Conservation (phyloP, 2,888 invertebrate genomes). For the Geotrupes spiniger region DNA sequence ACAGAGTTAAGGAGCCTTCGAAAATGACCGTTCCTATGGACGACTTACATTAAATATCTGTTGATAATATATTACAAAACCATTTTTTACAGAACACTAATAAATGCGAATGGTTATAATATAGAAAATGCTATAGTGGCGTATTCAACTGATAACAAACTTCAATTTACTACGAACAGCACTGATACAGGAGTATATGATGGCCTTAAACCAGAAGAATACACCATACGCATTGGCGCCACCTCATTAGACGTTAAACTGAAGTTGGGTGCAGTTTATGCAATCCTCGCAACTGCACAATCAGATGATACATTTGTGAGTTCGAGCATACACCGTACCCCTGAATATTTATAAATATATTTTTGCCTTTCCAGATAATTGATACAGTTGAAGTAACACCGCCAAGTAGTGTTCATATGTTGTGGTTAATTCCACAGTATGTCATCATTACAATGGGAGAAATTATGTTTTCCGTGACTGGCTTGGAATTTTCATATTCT, state of each 20-base stretch:
- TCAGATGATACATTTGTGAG: conserved; percentile 46
- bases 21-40: too few species aligned
- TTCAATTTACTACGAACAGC: neutral
- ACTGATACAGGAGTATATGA: neutral
- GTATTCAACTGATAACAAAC: conserved; percentile 8
- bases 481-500: conserved; percentile 92
- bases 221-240: conserved; percentile 18
- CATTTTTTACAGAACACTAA: conserved; percentile 23
- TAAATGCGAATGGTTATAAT: conserved; percentile 6
- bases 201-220: conserved; percentile 18
- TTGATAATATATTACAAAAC: conserved; percentile 2
- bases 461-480: conserved; percentile 94
- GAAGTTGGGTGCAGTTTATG: conserved; percentile 66
- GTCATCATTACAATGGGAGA: conserved; percentile 89
- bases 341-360: neutral
- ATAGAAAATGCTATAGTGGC: neutral
- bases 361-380: conserved; percentile 27
- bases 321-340: conserved; percentile 16
- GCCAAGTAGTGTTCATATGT: conserved; percentile 74
- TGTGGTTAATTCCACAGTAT: conserved; percentile 90
- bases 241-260: conserved; percentile 39
- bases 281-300: conserved; percentile 53
- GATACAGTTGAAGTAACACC: conserved; percentile 56
- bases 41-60: too few species aligned
- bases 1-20: too few species aligned